These are phyloP conservation scores for Unio delphinus DNA, from an alignment of 2,888 invertebrate species.

Conservation along the genomic window DNA sequence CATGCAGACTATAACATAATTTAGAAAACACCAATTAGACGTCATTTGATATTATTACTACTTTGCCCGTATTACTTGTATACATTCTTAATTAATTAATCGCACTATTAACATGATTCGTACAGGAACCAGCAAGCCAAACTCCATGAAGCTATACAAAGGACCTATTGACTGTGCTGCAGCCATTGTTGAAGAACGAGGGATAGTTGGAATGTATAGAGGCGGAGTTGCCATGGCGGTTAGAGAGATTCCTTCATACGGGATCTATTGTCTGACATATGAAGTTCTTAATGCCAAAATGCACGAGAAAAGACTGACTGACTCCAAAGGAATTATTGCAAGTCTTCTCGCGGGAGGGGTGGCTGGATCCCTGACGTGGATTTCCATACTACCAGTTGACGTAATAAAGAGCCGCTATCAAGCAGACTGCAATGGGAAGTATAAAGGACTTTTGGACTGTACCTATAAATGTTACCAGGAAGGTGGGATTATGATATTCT, in stretches of 20 bases:
- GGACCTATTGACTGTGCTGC: constrained; percentile 75
- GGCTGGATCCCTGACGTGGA: constrained; percentile 78
- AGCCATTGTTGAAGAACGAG: constrained; percentile 74
- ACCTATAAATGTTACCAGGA: constrained; percentile 74
- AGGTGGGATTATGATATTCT: constrained; percentile 77
- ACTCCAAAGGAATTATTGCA: constrained; percentile 44
- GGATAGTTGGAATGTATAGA: constrained; percentile 58
- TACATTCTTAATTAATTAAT: neutral
- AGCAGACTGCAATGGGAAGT: constrained; percentile 75
- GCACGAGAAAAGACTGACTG: constrained; percentile 34
- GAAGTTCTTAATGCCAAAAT: constrained; percentile 67
- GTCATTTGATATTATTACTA: neutral
- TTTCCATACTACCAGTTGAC: constrained; percentile 81
- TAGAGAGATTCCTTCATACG: constrained; percentile 78
- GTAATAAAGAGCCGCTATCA: constrained; percentile 83
- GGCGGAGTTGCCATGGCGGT: constrained; percentile 66
- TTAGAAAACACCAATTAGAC: neutral
- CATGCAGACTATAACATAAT: too few relatives aligned
- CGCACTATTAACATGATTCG: neutral
- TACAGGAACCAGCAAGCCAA: too few relatives aligned
- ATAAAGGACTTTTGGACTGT: constrained; percentile 78
- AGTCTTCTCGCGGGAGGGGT: constrained; percentile 69
- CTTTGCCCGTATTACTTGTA: neutral
- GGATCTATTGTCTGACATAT: constrained; percentile 78
- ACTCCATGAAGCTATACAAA: constrained; percentile 40